Base-by-base conservation (phyloP, 2,888 invertebrate genomes). In the Polydrusus cervinus region DNA sequence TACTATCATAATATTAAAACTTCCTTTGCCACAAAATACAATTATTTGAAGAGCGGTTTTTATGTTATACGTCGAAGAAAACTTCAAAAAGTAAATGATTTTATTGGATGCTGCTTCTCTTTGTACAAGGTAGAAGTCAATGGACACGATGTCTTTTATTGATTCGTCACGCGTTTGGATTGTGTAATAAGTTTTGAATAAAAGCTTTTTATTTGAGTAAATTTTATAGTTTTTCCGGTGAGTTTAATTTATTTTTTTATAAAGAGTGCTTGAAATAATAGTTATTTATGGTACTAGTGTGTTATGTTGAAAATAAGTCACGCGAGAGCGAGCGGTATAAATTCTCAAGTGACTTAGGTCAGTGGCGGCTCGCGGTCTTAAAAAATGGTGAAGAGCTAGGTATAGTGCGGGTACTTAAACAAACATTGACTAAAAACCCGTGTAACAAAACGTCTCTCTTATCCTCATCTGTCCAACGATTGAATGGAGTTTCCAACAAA, bases 21-120 rank as follows among this genome's bases (percentile, higher is more conserved):
- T 57, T 61, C 64, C 30, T 49, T 40, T 60, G 64, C 57, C 30
- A 73, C 69, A 70, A 76, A 77, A 77, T 75, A 77, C 77, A 77
- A 77, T 77, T 77, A 77, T 77, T 77, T 77, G 77, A 65, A 71
- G 75, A 77, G 65, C 71, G 77, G 75, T 74, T 77, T 77, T 76
- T 76, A 47, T 71, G 57, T 55, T 61, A 57, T 40, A 49, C 38
- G 40, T 25, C 40, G 34, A 40, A 66, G 5, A 66, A 75, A 66
- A 75, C 66, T 30, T 53, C 30, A 67, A 73, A 76, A 64, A 66
- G 68, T 72, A 76, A 72, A 71, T 68, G 62, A 68, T 75, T 60
- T 16, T 43, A 43, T 65, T 57, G 71, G 71, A 65, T 65, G 64
- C 38, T 76, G 61, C 25, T 30, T 34, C 10, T 34, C 64, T 45